phyloP scores from a whole-genome alignment of 2,888 invertebrate genomes.

The Euphydryas editha region DNA sequence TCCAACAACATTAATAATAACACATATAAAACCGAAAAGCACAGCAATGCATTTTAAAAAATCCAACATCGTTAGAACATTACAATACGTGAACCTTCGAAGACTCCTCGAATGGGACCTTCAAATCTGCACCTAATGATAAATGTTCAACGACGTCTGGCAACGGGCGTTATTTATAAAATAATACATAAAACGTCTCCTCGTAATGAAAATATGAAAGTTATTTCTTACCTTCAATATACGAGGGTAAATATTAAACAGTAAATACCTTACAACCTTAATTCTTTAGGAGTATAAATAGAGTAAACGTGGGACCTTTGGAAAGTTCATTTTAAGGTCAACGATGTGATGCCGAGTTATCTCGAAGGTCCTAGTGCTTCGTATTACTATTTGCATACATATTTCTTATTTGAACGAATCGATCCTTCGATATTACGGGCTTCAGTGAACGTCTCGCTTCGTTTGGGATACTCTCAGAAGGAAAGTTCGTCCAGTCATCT shows the following conservation, averaged over 20 bases:
- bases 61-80: not conserved
- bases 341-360: not conserved
- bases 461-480: not conserved
- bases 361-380: not conserved
- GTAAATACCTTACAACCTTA: constrained; percentile 6
- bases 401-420: not conserved
- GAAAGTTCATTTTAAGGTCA: constrained; percentile 4
- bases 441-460: not conserved
- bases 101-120: constrained; percentile 4
- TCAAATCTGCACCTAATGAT: constrained; percentile 13
- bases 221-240: not conserved
- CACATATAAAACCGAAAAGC: too few species aligned
- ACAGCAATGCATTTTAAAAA: not conserved
- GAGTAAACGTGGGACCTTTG: not conserved
- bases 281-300: not conserved
- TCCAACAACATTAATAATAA: too few species aligned
- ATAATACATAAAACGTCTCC: constrained; percentile 1
- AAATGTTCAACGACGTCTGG: not conserved
- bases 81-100: not conserved
- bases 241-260: not conserved
- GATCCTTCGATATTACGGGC: not conserved
- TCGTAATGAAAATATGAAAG: not conserved
- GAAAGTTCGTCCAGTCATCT: not conserved
- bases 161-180: not conserved
- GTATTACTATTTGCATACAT: constrained; percentile 1